Evolutionary conservation across 2,113 vertebrate species (phyloP).

Genomic region (Dissostichus mawsoni): DNA sequence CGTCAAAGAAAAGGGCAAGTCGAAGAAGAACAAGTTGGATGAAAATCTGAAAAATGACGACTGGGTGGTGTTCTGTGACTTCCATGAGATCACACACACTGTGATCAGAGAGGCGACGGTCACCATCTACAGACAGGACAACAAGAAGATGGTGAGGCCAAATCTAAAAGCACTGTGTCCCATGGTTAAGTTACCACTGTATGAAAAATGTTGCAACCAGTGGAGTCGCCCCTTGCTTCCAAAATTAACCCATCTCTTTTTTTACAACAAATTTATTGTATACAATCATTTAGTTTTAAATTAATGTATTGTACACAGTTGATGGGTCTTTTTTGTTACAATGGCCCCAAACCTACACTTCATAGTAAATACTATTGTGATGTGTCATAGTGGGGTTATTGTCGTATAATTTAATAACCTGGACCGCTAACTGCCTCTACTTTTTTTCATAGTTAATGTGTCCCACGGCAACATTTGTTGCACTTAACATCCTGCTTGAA

Average conservation of each 20-base stretch:
- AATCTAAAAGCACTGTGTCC: background rate
- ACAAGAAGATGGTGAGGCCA: constrained; percentile 92
- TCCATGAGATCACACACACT: constrained; percentile 95
- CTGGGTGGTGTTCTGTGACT: constrained; percentile 93
- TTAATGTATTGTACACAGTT: background rate
- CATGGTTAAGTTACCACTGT: too few species aligned
- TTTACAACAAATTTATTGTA: background rate
- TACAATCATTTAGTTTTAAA: background rate
- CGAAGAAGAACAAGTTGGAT: constrained; percentile 88
- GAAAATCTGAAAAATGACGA: constrained; percentile 84
- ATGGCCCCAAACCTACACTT: background rate
- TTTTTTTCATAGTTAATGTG: background rate
- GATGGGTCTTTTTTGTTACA: background rate
- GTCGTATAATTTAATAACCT: background rate
- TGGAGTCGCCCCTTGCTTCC: too few species aligned
- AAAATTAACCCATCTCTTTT: background rate
- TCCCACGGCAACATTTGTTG: background rate
- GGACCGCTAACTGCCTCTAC: background rate
- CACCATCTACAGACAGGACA: constrained; percentile 94
- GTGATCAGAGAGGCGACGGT: constrained; percentile 90
- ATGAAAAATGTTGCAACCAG: too few species aligned
- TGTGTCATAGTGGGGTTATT: background rate
- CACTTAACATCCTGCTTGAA: background rate
- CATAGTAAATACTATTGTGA: background rate
- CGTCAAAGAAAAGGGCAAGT: constrained; percentile 89